These are phyloP conservation scores for Andrena bicolor DNA, from an alignment of 2,888 invertebrate species.

Conservation along the genomic window DNA sequence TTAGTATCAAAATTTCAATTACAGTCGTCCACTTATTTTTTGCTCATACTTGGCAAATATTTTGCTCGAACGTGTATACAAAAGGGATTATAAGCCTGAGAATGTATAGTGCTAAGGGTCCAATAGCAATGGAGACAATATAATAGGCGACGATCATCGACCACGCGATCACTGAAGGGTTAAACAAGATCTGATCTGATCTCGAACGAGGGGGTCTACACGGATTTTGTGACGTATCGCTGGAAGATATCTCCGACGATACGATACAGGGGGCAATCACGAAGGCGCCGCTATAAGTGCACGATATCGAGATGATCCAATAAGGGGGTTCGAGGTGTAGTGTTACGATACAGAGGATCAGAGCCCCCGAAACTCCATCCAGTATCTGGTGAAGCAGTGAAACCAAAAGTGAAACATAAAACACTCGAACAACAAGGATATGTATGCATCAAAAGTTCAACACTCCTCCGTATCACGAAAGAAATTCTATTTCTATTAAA, in stretches of 20 bases:
- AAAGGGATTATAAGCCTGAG: no score
- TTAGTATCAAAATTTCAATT: no score
- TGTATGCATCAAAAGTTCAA: background rate
- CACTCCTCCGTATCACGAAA: no score
- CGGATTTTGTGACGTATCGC: background rate
- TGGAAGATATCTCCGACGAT: slow-evolving; percentile 17
- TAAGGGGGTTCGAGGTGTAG: slow-evolving; percentile 34
- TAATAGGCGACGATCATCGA: background rate
- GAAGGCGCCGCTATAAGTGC: background rate
- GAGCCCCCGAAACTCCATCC: background rate
- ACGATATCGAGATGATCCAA: slow-evolving; percentile 21
- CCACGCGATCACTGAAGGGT: background rate
- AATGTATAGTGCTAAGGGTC: background rate
- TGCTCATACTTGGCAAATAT: no score
- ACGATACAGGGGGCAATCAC: background rate
- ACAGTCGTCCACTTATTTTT: no score
- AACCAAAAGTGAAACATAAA: background rate
- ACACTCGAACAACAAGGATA: background rate
- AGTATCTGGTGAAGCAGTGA: no score
- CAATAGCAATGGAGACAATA: background rate
- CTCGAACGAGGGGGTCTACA: background rate
- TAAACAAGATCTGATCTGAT: background rate
- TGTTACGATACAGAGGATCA: slow-evolving; percentile 35
- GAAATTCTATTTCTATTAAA: no score
- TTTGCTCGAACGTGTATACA: no score